These are phyloP conservation scores for Allophyes oxyacanthae DNA, from an alignment of 2,888 invertebrate genomes.

Conservation along the genomic window DNA sequence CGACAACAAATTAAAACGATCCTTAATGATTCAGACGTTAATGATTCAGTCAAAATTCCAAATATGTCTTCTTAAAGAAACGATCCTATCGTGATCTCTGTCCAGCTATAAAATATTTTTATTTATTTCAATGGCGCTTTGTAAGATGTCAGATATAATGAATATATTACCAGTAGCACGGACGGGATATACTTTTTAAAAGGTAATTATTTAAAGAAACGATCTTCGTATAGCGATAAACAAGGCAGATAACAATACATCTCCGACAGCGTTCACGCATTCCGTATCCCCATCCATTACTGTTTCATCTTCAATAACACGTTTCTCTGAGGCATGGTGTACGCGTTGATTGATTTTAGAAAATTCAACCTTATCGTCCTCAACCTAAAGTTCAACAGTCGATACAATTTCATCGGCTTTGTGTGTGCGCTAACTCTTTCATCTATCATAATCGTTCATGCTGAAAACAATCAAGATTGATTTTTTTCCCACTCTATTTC, in stretches of 20 bases:
- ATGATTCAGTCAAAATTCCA: slow-evolving; percentile 67
- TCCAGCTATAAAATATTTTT: slow-evolving; percentile 81
- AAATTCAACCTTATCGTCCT: slow-evolving; percentile 70
- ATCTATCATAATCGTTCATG: slow-evolving; percentile 90
- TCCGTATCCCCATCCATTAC: slow-evolving; percentile 88
- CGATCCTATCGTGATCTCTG: slow-evolving; percentile 72
- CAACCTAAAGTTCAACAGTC: slow-evolving; percentile 68
- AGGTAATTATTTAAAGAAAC: slow-evolving; percentile 87
- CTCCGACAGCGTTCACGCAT: slow-evolving; percentile 88
- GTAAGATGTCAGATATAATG: slow-evolving; percentile 86
- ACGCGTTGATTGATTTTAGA: slow-evolving; percentile 49
- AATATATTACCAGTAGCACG: slow-evolving; percentile 87
- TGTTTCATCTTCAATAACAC: slow-evolving; percentile 88
- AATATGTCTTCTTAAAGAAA: slow-evolving; percentile 73
- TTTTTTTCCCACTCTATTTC: slow-evolving; percentile 67
- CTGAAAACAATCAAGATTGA: slow-evolving; percentile 90
- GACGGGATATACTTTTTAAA: slow-evolving; percentile 83
- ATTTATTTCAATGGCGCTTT: slow-evolving; percentile 84
- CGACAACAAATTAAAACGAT: slow-evolving; percentile 73
- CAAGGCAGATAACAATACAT: slow-evolving; percentile 87
- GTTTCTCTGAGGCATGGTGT: slow-evolving; percentile 77
- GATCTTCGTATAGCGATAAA: slow-evolving; percentile 87
- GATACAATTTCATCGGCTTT: slow-evolving; percentile 70
- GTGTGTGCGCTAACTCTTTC: slow-evolving; percentile 89
- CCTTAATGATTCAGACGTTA: slow-evolving; percentile 70